Evolutionary conservation across 1,140 invertebrate species (phyloP).

Genomic region (Caenorhabditis inopinata): DNA sequence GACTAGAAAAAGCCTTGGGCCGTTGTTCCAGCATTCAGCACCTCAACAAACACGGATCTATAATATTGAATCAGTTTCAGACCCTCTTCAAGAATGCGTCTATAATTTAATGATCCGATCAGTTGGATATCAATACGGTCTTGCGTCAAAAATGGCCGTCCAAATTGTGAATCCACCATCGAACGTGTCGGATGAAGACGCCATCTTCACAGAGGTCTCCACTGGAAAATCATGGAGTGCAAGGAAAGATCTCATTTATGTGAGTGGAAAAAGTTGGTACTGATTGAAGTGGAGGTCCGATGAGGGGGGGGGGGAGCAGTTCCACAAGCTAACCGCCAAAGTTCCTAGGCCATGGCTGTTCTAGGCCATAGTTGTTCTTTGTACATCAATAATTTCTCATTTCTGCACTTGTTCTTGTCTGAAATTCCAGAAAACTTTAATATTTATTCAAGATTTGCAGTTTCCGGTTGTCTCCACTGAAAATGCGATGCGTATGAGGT

Average conservation of each 20-base stretch:
- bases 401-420: no score
- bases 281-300: no score
- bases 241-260: conserved; percentile 73
- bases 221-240: conserved; percentile 69
- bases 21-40: no score
- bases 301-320: no score
- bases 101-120: conserved; percentile 56
- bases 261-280: no score
- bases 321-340: no score
- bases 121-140: conserved; percentile 59
- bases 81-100: conserved; percentile 51
- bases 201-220: conserved; percentile 54
- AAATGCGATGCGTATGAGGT: conserved; percentile 79
- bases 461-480: conserved; percentile 84
- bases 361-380: no score
- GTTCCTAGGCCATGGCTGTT: no score
- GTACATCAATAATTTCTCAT: no score
- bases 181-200: conserved; percentile 65
- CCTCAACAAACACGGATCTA: no score
- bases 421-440: no score
- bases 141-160: conserved; percentile 58
- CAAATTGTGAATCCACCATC: conserved; percentile 62
- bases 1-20: no score
- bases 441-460: conserved; percentile 67
- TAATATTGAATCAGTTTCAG: conserved; percentile 39